Evolutionary conservation across 1,140 invertebrate genomes (phyloP).

Genomic region (Diorhabda elongata): DNA sequence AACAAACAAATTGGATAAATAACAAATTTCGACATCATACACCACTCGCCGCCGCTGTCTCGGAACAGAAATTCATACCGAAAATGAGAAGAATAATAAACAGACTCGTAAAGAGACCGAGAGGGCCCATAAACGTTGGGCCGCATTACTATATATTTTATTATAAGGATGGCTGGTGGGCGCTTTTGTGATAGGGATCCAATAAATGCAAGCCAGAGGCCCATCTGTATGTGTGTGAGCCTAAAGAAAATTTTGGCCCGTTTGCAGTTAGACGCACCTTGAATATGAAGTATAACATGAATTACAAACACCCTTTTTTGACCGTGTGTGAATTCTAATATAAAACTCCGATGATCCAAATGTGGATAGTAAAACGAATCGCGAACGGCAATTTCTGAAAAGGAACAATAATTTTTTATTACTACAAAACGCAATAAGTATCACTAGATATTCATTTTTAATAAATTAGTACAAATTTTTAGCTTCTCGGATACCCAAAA

Average conservation of each 20-base stretch:
- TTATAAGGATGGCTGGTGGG: constrained; percentile 4
- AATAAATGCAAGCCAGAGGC: constrained; percentile 11
- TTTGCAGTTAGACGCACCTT: background rate
- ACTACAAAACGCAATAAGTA: too few relatives aligned
- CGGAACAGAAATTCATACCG: constrained; percentile 9
- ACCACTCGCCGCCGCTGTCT: background rate
- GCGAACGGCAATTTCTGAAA: too few relatives aligned
- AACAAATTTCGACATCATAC: too few relatives aligned
- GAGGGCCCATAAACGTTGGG: constrained; percentile 7
- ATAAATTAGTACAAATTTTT: too few relatives aligned
- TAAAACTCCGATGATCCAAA: background rate
- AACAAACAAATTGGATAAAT: too few relatives aligned
- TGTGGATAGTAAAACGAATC: background rate
- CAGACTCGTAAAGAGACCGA: constrained; percentile 11
- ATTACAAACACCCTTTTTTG: background rate
- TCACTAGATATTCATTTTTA: too few relatives aligned
- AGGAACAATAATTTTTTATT: too few relatives aligned
- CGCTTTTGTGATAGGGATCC: constrained; percentile 9
- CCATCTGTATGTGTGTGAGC: constrained; percentile 4
- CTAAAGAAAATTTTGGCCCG: constrained; percentile 8
- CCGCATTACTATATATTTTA: constrained; percentile 12
- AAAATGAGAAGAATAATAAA: constrained; percentile 17
- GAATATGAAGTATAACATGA: constrained; percentile 10
- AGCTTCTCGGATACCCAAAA: too few relatives aligned
- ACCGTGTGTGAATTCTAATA: background rate